phyloP scores from a whole-genome alignment of 2,797 vertebrate species.

The Bradypus variegatus region DNA sequence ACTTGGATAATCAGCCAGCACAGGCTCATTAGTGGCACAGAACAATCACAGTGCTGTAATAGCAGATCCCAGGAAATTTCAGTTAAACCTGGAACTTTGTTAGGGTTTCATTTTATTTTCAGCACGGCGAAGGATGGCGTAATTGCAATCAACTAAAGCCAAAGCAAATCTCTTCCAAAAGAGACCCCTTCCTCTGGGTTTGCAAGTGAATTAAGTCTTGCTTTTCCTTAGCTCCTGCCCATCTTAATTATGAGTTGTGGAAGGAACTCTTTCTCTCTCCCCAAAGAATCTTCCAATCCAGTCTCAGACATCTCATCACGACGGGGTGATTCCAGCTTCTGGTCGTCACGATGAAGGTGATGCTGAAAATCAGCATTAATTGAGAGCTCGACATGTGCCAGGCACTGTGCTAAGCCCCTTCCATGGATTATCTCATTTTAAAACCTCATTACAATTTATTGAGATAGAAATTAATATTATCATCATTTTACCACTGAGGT shows the following conservation, averaged over 20 bases:
- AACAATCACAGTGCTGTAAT: slow-evolving; percentile 77
- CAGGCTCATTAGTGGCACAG: slow-evolving; percentile 76
- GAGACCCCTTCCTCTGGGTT: slow-evolving; percentile 61
- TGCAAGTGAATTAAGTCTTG: slow-evolving; percentile 35
- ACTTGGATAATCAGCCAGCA: slow-evolving; percentile 81
- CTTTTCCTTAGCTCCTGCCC: slow-evolving; percentile 38
- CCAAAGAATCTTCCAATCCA: slow-evolving; percentile 34
- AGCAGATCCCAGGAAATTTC: slow-evolving; percentile 82
- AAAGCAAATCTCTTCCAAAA: slow-evolving; percentile 62
- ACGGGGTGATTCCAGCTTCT: not conserved
- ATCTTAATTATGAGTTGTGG: slow-evolving; percentile 43
- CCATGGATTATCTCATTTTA: not conserved
- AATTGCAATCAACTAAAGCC: slow-evolving; percentile 74
- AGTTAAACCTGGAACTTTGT: slow-evolving; percentile 79
- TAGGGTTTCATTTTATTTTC: slow-evolving; percentile 73
- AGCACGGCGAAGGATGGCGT: slow-evolving; percentile 58
- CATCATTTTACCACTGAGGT: not conserved
- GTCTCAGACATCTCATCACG: slow-evolving; percentile 5
- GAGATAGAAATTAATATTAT: not conserved
- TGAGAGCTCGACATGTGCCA: not conserved
- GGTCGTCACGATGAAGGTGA: not conserved
- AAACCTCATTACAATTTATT: not conserved
- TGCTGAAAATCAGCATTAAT: not conserved
- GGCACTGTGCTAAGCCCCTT: not conserved
- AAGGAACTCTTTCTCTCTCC: slow-evolving; percentile 48